Evolutionary conservation across 2,113 vertebrate species (phyloP).

Genomic region (Columbina picui): DNA sequence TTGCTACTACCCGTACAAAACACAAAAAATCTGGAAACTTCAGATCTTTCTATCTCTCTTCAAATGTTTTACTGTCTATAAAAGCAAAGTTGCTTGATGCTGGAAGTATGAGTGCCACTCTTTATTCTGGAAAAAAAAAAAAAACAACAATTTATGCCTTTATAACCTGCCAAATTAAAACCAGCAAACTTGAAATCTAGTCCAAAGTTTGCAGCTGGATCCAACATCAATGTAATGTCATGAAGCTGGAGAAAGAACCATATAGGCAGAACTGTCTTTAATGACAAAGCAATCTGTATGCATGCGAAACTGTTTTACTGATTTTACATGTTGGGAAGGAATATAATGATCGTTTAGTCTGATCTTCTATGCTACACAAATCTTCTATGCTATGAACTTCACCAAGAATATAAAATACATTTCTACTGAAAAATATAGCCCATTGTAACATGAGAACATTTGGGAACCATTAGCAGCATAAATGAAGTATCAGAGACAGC

Average conservation of each 20-base stretch:
- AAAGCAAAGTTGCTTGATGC: not conserved
- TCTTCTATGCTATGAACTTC: not conserved
- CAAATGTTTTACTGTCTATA: not conserved
- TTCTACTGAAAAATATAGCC: not conserved
- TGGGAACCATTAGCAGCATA: constrained; percentile 44
- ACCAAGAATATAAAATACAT: not conserved
- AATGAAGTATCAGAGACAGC: constrained; percentile 42
- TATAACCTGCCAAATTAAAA: constrained; percentile 7
- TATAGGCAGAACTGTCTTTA: not conserved
- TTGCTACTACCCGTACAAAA: not conserved
- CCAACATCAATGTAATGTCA: not conserved
- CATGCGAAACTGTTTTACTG: constrained; percentile 1
- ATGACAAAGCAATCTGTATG: not conserved
- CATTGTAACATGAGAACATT: constrained; percentile 3
- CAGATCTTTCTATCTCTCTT: not conserved
- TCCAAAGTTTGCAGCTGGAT: constrained; percentile 32
- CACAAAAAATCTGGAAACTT: not conserved
- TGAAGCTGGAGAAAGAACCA: not conserved
- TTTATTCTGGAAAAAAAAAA: not conserved
- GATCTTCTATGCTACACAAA: not conserved
- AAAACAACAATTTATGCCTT: not conserved
- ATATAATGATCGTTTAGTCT: not conserved
- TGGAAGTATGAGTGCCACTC: not conserved
- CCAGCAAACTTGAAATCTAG: not conserved
- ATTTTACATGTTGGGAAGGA: not conserved